A percentile compares a stretch with the other conserved stretches of the same genome.
Evolutionary conservation across 2,888 invertebrate species (phyloP).

Genomic region (Drosophila falleni): DNA sequence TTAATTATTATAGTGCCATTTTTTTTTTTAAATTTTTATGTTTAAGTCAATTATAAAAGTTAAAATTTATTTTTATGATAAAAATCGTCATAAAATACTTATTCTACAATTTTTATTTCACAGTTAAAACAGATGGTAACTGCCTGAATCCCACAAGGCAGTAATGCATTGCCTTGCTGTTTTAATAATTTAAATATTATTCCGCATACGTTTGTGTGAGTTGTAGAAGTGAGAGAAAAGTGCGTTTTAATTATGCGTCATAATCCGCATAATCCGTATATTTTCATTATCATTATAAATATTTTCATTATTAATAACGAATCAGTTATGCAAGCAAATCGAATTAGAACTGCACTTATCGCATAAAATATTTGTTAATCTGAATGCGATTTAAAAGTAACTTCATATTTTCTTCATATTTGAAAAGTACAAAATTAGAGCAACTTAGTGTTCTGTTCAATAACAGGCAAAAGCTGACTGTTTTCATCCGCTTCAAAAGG

Average conservation of each 20-base stretch:
- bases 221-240: not conserved
- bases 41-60: not conserved
- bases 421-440: not conserved
- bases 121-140: no score
- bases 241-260: slow-evolving; percentile 4
- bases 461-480: slow-evolving; percentile 19
- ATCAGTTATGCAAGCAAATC: slow-evolving; percentile 23
- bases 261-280: no score
- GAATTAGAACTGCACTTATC: slow-evolving; percentile 7
- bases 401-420: not conserved
- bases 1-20: no score
- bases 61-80: no score
- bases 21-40: no score
- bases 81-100: no score
- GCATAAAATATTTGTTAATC: slow-evolving; percentile 11
- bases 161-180: not conserved
- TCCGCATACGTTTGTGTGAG: not conserved
- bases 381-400: slow-evolving; percentile 1
- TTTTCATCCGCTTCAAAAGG: slow-evolving; percentile 14
- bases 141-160: not conserved
- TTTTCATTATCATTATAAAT: no score
- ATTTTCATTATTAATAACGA: not conserved
- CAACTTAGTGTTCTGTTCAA: not conserved
- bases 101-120: no score
- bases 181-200: no score